These are phyloP conservation scores for Microctonus brassicae DNA, from an alignment of 2,888 invertebrate species.

Conservation along the genomic window DNA sequence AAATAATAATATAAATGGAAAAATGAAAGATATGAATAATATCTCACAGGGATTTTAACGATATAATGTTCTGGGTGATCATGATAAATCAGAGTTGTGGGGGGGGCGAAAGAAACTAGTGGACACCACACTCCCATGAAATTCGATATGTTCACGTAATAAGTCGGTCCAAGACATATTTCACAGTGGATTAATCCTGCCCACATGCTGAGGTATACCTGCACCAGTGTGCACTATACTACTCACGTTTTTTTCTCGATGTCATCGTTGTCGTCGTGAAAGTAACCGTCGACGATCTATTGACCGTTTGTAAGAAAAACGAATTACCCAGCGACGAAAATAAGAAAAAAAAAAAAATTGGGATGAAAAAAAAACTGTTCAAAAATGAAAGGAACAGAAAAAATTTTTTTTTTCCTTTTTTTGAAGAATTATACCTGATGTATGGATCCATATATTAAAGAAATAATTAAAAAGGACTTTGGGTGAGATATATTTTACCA, in stretches of 20 bases:
- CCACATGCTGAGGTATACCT: conserved; percentile 6
- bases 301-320: background rate
- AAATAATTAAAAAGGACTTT: too few species aligned
- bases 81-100: conserved; percentile 14
- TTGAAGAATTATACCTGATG: too few species aligned
- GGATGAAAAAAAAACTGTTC: too few species aligned
- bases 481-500: too few species aligned
- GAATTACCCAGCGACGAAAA: background rate
- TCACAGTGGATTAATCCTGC: conserved; percentile 9
- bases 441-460: too few species aligned
- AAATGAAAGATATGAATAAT: background rate
- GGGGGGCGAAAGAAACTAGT: background rate
- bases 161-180: conserved; percentile 13
- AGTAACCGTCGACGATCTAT: background rate
- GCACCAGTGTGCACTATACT: background rate
- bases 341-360: too few species aligned
- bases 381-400: too few species aligned
- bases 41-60: background rate
- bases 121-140: background rate
- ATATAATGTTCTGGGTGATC: conserved; percentile 5
- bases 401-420: too few species aligned
- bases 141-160: conserved; percentile 19
- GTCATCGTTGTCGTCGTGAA: background rate
- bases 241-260: background rate
- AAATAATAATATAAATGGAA: background rate